A percentile compares a stretch with the other conserved stretches of the same genome.
phyloP scores from a whole-genome alignment of 2,797 vertebrate genomes.

The Galaxias olidus region DNA sequence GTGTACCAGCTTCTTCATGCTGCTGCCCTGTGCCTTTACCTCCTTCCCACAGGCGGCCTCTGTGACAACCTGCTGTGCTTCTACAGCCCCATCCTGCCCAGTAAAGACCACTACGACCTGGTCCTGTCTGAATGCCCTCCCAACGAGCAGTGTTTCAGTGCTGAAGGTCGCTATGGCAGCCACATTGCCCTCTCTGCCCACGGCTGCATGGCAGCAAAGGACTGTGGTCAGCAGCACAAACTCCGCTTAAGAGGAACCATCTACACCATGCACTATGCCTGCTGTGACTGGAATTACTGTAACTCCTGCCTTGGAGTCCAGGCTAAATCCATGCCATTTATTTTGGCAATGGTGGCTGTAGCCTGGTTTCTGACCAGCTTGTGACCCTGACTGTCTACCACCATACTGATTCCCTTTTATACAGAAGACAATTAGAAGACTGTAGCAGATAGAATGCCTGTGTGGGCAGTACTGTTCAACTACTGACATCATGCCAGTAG shows the following conservation, averaged over 20 bases:
- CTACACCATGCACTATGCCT: slow-evolving; percentile 57
- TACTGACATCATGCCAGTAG: neutral
- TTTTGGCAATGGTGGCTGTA: slow-evolving; percentile 22
- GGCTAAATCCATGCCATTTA: slow-evolving; percentile 13
- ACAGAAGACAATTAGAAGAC: too few relatives aligned
- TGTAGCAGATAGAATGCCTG: too few relatives aligned
- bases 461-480: too few relatives aligned
- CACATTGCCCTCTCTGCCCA: slow-evolving; percentile 46
- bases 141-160: slow-evolving; percentile 59
- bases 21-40: slow-evolving; percentile 36
- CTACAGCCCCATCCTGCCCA: slow-evolving; percentile 59
- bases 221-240: slow-evolving; percentile 40
- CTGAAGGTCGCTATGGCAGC: slow-evolving; percentile 55
- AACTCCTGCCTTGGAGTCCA: slow-evolving; percentile 45
- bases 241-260: slow-evolving; percentile 38
- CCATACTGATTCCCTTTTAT: too few relatives aligned
- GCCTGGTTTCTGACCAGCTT: slow-evolving; percentile 8
- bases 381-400: slow-evolving; percentile 12
- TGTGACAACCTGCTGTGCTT: slow-evolving; percentile 64
- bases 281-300: slow-evolving; percentile 66
- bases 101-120: slow-evolving; percentile 1
- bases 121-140: slow-evolving; percentile 57
- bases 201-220: slow-evolving; percentile 54
- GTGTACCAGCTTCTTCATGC: slow-evolving; percentile 19
- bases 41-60: slow-evolving; percentile 47